These are phyloP conservation scores for Gymnocypris eckloni DNA, from an alignment of 2,797 vertebrate species.

Conservation along the genomic window DNA sequence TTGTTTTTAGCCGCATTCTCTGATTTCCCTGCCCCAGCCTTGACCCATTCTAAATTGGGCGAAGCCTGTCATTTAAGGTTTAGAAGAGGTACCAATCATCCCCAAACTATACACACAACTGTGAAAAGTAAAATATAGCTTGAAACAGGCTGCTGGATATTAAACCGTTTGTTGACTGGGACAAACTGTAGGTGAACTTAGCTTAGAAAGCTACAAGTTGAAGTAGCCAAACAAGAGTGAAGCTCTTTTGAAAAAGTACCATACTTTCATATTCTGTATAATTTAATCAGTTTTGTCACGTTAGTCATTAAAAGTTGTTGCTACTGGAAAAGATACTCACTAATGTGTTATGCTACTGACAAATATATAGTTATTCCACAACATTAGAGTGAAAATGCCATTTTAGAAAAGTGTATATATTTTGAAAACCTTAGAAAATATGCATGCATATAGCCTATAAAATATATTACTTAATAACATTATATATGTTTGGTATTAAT, in stretches of 20 bases:
- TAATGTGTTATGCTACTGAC: not conserved
- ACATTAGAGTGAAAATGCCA: not conserved
- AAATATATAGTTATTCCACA: not conserved
- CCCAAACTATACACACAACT: not conserved
- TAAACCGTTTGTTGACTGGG: not conserved
- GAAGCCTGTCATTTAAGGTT: constrained; percentile 24
- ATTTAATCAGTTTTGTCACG: not conserved
- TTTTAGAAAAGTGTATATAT: not conserved
- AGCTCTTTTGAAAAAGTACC: not conserved
- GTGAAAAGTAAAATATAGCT: not conserved
- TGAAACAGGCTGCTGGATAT: not conserved
- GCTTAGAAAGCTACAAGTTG: not conserved
- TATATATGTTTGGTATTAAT: not conserved
- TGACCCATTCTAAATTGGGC: not conserved
- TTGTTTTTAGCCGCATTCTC: constrained; percentile 42
- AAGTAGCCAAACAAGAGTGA: not conserved
- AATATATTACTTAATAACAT: not conserved
- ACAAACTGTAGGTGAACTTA: not conserved
- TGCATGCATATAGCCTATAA: not conserved
- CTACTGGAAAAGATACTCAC: not conserved
- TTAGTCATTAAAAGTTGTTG: not conserved
- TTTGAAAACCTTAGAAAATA: not conserved
- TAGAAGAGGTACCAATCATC: constrained; percentile 12
- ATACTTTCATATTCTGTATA: not conserved
- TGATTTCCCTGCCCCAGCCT: constrained; percentile 40